Percentiles rank a stretch among this genome's conserved stretches.
These are phyloP conservation scores for Poecilia picta DNA, from an alignment of 2,797 vertebrate genomes.

Conservation along the genomic window DNA sequence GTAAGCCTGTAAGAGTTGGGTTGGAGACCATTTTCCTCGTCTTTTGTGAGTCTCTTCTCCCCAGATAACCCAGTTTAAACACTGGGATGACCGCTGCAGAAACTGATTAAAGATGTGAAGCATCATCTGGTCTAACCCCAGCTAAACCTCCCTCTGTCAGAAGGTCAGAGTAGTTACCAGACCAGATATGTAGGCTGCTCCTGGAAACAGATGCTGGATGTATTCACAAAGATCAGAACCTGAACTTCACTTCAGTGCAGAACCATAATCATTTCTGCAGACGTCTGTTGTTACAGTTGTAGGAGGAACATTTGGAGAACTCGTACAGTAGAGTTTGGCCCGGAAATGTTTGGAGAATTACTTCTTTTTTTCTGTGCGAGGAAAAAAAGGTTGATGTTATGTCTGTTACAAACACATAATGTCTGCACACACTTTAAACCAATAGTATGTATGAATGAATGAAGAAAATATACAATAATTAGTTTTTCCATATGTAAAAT, in stretches of 20 bases:
- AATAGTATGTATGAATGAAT: not conserved
- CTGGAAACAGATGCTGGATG: conserved; percentile 56
- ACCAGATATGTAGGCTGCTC: not conserved
- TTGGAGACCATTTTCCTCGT: conserved; percentile 70
- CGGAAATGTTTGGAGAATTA: conserved; percentile 13
- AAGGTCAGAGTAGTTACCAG: conserved; percentile 12
- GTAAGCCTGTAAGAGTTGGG: conserved; percentile 70
- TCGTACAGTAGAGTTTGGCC: conserved; percentile 32
- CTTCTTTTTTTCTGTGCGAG: too few species aligned
- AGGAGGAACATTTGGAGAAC: conserved; percentile 60
- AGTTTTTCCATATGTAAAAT: not conserved
- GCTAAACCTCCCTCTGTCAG: conserved; percentile 8
- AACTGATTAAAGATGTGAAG: conserved; percentile 19
- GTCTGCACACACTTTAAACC: not conserved
- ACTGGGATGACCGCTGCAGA: conserved; percentile 45
- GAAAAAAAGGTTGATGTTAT: too few species aligned
- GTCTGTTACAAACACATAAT: too few species aligned
- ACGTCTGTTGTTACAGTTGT: conserved; percentile 56
- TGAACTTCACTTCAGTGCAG: conserved; percentile 52
- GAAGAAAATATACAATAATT: not conserved
- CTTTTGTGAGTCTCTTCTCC: conserved; percentile 44
- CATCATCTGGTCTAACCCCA: not conserved
- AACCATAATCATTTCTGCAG: conserved; percentile 67
- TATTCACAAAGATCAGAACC: conserved; percentile 53
- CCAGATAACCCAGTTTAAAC: conserved; percentile 59